phyloP scores from a whole-genome alignment of 2,888 invertebrate species.

The Hyles lineata region DNA sequence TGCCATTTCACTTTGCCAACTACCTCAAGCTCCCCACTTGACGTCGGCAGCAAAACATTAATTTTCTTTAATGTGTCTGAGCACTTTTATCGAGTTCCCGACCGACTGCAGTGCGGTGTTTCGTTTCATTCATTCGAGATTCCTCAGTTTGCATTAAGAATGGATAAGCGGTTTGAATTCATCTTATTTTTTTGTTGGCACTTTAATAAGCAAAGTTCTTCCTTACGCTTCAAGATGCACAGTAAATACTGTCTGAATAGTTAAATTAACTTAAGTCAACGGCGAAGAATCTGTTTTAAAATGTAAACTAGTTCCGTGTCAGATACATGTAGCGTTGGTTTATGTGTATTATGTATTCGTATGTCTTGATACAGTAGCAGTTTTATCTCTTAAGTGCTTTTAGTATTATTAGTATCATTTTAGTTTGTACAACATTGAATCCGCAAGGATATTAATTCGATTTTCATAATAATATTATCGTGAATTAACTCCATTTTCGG shows the following conservation, averaged over 20 bases:
- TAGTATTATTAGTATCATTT: no score
- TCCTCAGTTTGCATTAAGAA: constrained; percentile 77
- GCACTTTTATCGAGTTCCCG: constrained; percentile 77
- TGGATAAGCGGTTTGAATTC: constrained; percentile 70
- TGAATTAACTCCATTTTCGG: no score
- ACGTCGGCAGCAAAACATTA: constrained; percentile 82
- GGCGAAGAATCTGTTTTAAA: neutral
- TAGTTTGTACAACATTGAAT: no score
- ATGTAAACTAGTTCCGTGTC: constrained; percentile 5
- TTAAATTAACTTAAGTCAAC: constrained; percentile 3
- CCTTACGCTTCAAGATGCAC: constrained; percentile 54
- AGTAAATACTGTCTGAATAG: constrained; percentile 60
- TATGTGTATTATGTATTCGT: neutral
- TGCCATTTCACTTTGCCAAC: constrained; percentile 82
- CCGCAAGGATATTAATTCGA: no score
- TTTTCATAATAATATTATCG: no score
- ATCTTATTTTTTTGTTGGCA: constrained; percentile 72
- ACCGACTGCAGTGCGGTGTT: constrained; percentile 82
- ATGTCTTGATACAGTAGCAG: neutral
- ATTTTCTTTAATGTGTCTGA: constrained; percentile 85
- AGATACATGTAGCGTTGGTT: constrained; percentile 1
- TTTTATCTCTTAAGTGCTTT: no score
- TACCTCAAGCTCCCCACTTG: constrained; percentile 76
- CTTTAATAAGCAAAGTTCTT: constrained; percentile 76
- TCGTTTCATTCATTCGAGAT: constrained; percentile 78